phyloP scores from a whole-genome alignment of 2,113 vertebrate genomes.

The Pelodiscus sinensis region DNA sequence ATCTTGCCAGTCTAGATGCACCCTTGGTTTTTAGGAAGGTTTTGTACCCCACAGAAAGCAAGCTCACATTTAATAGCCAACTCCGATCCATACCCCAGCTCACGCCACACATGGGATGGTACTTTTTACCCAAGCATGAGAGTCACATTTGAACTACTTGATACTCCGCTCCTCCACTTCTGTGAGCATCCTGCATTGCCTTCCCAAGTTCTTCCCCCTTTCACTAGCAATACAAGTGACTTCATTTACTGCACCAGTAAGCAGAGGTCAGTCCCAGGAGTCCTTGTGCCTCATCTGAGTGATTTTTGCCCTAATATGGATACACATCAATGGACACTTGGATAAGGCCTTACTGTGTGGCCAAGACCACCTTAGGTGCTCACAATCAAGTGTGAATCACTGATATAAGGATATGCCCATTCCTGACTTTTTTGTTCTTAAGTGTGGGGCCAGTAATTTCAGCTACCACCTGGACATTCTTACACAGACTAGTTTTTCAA shows the following conservation, averaged over 20 bases:
- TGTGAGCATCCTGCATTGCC: not conserved
- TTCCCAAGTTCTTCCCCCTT: not conserved
- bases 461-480: not conserved
- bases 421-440: not conserved
- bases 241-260: not conserved
- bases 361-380: not conserved
- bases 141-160: not conserved
- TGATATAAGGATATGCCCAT: not conserved
- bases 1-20: no score
- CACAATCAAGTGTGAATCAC: not conserved
- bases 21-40: not conserved
- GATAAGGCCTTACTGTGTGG: not conserved
- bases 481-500: not conserved
- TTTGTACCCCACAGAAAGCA: not conserved
- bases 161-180: no score
- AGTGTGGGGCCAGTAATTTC: not conserved
- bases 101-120: fast-evolving
- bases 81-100: not conserved
- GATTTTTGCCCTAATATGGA: not conserved
- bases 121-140: not conserved
- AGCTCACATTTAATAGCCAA: not conserved
- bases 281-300: not conserved
- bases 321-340: not conserved
- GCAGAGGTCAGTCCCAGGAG: no score
- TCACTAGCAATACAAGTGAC: not conserved